Conservation (phyloP, 2,113 vertebrate species). For the Nibea albiflora region DNA sequence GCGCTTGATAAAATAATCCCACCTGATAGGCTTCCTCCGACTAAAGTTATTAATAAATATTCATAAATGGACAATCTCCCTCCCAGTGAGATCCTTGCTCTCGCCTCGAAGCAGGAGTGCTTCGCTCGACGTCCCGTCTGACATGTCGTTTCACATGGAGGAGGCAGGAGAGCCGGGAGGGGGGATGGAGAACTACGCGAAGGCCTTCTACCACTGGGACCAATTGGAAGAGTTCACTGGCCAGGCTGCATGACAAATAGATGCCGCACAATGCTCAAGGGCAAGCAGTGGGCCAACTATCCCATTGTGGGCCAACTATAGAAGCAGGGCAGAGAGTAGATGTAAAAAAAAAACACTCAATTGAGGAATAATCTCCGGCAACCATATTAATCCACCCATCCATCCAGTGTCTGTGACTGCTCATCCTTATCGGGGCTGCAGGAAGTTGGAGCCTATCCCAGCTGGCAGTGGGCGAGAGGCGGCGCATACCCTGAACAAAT, state of each 20-base stretch:
- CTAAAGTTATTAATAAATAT: conserved; percentile 7
- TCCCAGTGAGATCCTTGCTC: background rate
- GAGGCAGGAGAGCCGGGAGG: background rate
- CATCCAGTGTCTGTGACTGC: too few species aligned
- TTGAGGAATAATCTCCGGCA: conserved; percentile 21
- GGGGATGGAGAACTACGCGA: conserved; percentile 3
- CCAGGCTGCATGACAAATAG: conserved; percentile 41
- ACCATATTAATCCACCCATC: too few species aligned
- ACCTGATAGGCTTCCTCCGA: background rate
- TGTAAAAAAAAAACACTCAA: conserved; percentile 32
- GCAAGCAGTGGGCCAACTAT: conserved; percentile 22
- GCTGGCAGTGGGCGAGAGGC: too few species aligned
- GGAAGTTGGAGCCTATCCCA: too few species aligned
- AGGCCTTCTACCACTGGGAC: conserved; percentile 5
- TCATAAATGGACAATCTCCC: background rate
- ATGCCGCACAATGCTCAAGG: conserved; percentile 54
- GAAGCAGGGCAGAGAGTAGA: conserved; percentile 16
- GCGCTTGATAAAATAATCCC: conserved; percentile 38
- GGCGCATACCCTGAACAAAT: too few species aligned
- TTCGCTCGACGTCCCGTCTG: background rate
- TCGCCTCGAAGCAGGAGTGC: background rate
- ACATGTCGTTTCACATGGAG: background rate
- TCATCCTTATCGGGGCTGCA: too few species aligned
- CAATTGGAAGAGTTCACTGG: conserved; percentile 5
- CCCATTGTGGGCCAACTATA: conserved; percentile 5